These are phyloP conservation scores for Cyprinodon diabolis DNA, from an alignment of 2,797 vertebrate species.

Conservation along the genomic window DNA sequence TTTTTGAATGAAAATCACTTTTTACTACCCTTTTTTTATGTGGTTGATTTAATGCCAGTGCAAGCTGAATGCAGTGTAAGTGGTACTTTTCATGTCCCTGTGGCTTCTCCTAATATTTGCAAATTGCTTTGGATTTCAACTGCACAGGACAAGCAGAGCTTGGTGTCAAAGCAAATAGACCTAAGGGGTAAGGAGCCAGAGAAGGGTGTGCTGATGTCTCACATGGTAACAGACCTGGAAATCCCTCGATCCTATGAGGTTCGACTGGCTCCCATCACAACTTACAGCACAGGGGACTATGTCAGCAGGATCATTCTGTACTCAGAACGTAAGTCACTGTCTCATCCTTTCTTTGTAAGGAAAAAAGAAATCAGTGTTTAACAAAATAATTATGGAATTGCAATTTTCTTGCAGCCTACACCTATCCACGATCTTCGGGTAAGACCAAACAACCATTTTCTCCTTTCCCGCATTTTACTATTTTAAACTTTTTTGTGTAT, in stretches of 20 bases:
- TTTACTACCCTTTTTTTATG: not conserved
- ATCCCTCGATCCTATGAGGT: constrained; percentile 93
- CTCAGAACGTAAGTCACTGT: constrained; percentile 89
- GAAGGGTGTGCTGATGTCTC: constrained; percentile 89
- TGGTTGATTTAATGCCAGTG: not conserved
- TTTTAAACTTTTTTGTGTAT: not conserved
- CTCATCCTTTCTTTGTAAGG: not conserved
- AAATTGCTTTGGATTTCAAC: constrained; percentile 28
- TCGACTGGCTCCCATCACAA: constrained; percentile 90
- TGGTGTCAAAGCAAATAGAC: constrained; percentile 83
- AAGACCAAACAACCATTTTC: constrained; percentile 44
- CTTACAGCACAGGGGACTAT: constrained; percentile 88
- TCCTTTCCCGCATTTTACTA: constrained; percentile 17
- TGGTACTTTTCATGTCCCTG: not conserved
- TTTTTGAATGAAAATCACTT: not conserved
- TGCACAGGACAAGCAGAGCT: constrained; percentile 69
- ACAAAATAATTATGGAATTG: constrained; percentile 28
- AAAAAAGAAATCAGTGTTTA: not conserved
- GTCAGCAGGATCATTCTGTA: constrained; percentile 90
- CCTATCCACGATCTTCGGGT: constrained; percentile 91
- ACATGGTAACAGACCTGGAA: constrained; percentile 86
- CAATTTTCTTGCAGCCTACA: constrained; percentile 87
- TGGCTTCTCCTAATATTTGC: constrained; percentile 4
- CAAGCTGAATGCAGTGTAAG: not conserved
- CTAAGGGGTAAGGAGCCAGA: constrained; percentile 83